A percentile compares a stretch with the other conserved stretches of the same genome.
phyloP scores from a whole-genome alignment of 2,888 invertebrate genomes.

The Agrochola circellaris region DNA sequence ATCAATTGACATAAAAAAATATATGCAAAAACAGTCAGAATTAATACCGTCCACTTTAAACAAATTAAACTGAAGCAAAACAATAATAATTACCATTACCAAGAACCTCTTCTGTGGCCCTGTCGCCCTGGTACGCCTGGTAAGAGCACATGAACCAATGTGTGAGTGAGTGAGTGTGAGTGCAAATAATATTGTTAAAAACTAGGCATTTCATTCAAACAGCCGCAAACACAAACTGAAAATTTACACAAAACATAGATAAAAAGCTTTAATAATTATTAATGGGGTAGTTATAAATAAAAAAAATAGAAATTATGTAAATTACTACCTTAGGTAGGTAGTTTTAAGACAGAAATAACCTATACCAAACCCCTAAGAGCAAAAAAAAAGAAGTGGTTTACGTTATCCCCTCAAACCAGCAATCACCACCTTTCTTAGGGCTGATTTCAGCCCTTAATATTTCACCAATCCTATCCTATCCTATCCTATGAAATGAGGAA shows the following conservation, averaged over 20 bases:
- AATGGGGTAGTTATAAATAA: background rate
- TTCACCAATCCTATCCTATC: too few relatives aligned
- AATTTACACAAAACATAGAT: conserved; percentile 66
- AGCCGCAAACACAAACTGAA: conserved; percentile 69
- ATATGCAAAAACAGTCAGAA: background rate
- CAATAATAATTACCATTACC: conserved; percentile 62
- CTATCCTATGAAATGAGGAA: too few relatives aligned
- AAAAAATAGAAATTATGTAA: conserved; percentile 12
- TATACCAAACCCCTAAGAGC: too few relatives aligned
- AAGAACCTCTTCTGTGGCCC: conserved; percentile 32
- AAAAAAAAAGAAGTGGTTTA: too few relatives aligned
- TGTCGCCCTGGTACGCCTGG: conserved; percentile 46
- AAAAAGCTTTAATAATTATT: conserved; percentile 56
- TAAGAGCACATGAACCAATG: conserved; percentile 51
- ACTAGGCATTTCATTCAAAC: conserved; percentile 58
- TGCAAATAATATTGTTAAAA: conserved; percentile 69
- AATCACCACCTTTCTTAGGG: too few relatives aligned
- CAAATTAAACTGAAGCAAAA: conserved; percentile 44
- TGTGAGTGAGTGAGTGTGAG: conserved; percentile 57
- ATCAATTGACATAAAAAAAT: too few relatives aligned
- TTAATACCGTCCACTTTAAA: background rate
- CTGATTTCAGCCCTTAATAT: too few relatives aligned
- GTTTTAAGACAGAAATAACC: background rate
- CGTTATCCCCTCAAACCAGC: too few relatives aligned
- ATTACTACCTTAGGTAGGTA: background rate